Conservation (phyloP, 2,888 invertebrate genomes). For the Aelia acuminata region DNA sequence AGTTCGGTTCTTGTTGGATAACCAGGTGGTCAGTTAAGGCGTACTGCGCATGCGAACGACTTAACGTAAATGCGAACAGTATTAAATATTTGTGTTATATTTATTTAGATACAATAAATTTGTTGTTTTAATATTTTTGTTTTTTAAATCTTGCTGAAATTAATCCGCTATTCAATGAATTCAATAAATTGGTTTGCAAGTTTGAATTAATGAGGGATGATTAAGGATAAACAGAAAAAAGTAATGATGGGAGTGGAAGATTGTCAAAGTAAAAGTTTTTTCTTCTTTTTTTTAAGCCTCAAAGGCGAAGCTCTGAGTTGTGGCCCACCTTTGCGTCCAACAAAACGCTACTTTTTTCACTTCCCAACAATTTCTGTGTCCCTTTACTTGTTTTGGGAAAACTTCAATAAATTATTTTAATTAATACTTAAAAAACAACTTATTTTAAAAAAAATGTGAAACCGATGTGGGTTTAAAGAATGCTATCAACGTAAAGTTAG, state of each 20-base stretch:
- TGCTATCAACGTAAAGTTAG: too few relatives aligned
- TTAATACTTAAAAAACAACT: neutral
- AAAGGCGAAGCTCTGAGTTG: neutral
- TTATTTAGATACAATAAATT: too few relatives aligned
- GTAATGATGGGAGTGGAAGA: constrained; percentile 36
- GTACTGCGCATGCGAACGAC: too few relatives aligned
- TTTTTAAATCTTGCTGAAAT: neutral
- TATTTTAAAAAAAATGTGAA: neutral
- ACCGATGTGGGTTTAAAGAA: too few relatives aligned
- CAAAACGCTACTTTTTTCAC: neutral
- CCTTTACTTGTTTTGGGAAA: neutral
- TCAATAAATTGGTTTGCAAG: neutral
- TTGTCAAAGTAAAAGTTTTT: constrained; percentile 29
- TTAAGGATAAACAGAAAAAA: constrained; percentile 18
- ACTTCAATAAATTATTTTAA: neutral
- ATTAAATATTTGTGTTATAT: too few relatives aligned
- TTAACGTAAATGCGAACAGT: too few relatives aligned
- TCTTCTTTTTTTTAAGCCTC: neutral
- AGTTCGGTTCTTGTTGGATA: too few relatives aligned
- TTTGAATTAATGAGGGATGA: neutral
- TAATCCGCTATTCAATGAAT: neutral
- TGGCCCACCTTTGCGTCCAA: neutral
- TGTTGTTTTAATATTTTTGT: neutral
- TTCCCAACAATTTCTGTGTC: neutral
- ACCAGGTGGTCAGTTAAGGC: too few relatives aligned